Percentiles rank a stretch among this genome's conserved stretches.
Evolutionary conservation across 2,888 invertebrate genomes (phyloP).

Genomic region (Melangyna quadrimaculata): DNA sequence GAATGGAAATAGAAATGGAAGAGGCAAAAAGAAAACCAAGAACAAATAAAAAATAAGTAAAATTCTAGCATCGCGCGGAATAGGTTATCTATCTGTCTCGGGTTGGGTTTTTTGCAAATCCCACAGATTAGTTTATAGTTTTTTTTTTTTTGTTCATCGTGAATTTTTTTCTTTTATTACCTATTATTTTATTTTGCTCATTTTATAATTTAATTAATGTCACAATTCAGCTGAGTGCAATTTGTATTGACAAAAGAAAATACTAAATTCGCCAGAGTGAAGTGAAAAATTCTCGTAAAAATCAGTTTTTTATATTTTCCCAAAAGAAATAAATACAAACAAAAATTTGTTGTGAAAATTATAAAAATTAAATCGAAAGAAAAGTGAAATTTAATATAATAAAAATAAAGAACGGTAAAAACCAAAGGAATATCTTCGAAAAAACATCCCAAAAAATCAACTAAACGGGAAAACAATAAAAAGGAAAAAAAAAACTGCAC

Average conservation of each 20-base stretch:
- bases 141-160: constrained; percentile 35
- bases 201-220: constrained; percentile 42
- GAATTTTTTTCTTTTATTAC: constrained; percentile 58
- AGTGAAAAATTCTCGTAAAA: neutral
- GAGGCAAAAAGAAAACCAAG: neutral
- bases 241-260: constrained; percentile 4
- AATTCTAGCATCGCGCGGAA: constrained; percentile 60
- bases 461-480: neutral
- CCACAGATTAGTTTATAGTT: constrained; percentile 38
- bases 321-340: neutral
- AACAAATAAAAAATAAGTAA: constrained; percentile 32
- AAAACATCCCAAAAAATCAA: neutral
- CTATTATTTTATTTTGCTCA: constrained; percentile 34
- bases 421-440: neutral
- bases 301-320: neutral
- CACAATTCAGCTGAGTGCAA: constrained; percentile 47
- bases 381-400: constrained; percentile 16
- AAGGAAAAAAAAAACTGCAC: constrained; percentile 8
- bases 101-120: constrained; percentile 41
- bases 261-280: constrained; percentile 56
- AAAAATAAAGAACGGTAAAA: constrained; percentile 7
- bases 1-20: neutral
- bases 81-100: constrained; percentile 26
- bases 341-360: constrained; percentile 19
- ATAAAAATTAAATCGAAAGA: neutral